Percentiles rank a stretch among this genome's conserved stretches.
Conservation (phyloP, 2,888 invertebrate species). For the Tipula vernalis region DNA sequence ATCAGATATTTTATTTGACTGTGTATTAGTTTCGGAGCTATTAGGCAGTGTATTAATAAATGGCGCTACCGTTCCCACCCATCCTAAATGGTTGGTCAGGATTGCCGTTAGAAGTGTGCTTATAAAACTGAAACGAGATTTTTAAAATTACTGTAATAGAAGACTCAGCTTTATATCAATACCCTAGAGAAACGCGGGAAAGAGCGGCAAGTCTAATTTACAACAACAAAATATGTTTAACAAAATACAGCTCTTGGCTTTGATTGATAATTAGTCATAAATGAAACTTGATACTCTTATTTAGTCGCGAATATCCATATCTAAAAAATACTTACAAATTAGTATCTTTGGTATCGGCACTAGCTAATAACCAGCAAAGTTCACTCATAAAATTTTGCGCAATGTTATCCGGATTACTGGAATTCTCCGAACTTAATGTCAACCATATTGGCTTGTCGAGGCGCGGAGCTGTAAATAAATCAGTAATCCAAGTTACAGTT, state of each 20-base stretch:
- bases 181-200: background rate
- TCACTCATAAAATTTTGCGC: slow-evolving; percentile 40
- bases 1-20: slow-evolving; percentile 37
- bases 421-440: slow-evolving; percentile 37
- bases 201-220: too few species aligned
- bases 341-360: slow-evolving; percentile 71
- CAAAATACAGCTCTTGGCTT: too few species aligned
- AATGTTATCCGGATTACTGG: slow-evolving; percentile 31
- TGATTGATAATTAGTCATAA: too few species aligned
- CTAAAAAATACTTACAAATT: slow-evolving; percentile 62
- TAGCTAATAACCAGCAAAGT: slow-evolving; percentile 52
- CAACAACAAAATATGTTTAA: too few species aligned
- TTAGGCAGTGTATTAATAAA: slow-evolving; percentile 25
- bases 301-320: background rate
- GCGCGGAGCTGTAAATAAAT: slow-evolving; percentile 55
- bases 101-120: slow-evolving; percentile 81
- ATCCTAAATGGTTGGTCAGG: slow-evolving; percentile 79
- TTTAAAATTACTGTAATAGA: background rate
- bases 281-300: background rate
- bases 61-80: slow-evolving; percentile 65
- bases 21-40: slow-evolving; percentile 24
- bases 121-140: slow-evolving; percentile 58
- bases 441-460: slow-evolving; percentile 54
- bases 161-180: background rate
- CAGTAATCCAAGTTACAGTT: slow-evolving; percentile 43